phyloP scores from a whole-genome alignment of 2,113 vertebrate genomes.

The Monarcha castaneiventris region DNA sequence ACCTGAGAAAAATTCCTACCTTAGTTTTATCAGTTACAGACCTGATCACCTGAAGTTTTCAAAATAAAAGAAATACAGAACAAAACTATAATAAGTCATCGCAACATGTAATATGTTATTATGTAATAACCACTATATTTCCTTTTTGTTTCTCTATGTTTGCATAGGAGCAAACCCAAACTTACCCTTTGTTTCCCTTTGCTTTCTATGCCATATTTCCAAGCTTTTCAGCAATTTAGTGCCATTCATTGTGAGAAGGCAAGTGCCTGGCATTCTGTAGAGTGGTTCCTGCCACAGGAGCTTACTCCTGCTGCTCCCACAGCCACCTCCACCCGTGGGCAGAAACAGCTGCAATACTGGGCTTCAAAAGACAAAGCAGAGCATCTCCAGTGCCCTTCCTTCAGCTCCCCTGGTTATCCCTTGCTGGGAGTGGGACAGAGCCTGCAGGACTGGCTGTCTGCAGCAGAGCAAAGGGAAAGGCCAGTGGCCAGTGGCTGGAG shows the following conservation, averaged over 20 bases:
- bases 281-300: neutral
- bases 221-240: neutral
- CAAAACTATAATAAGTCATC: neutral
- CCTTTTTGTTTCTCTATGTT: neutral
- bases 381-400: neutral
- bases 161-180: neutral
- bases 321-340: neutral
- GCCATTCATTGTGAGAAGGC: neutral
- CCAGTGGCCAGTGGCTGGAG: neutral
- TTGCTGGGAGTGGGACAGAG: neutral
- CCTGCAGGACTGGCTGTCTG: neutral
- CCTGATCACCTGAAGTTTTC: neutral
- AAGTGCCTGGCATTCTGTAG: neutral
- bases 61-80: neutral
- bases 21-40: neutral
- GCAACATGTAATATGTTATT: neutral
- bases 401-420: neutral
- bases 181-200: neutral
- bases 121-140: neutral
- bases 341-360: neutral
- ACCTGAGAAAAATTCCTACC: neutral
- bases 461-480: neutral
- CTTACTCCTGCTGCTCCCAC: neutral
- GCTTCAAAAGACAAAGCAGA: neutral
- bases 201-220: too few species aligned